phyloP scores from a whole-genome alignment of 2,888 invertebrate genomes.

The Dicyrtomina minuta region DNA sequence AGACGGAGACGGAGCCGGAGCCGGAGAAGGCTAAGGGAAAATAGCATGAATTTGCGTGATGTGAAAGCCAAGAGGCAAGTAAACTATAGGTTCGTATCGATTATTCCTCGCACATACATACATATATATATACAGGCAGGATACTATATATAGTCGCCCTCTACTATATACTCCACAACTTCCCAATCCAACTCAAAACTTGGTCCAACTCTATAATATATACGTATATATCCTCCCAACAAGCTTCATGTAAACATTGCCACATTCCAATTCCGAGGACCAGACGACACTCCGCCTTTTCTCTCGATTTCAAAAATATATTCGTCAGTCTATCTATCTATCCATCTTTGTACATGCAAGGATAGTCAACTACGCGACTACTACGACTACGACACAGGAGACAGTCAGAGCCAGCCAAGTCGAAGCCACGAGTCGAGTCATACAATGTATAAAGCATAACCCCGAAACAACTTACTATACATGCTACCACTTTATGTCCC shows the following conservation, averaged over 20 bases:
- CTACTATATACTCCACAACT: not conserved
- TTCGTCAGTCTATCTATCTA: slow-evolving; percentile 11
- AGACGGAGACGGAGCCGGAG: not conserved
- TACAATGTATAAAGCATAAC: too few species aligned
- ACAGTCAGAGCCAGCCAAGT: too few species aligned
- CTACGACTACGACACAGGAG: too few species aligned
- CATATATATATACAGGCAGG: too few species aligned
- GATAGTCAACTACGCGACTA: too few species aligned
- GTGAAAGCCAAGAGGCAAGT: slow-evolving; percentile 39
- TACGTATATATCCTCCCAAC: slow-evolving; percentile 1
- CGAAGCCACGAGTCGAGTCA: too few species aligned
- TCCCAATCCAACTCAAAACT: not conserved
- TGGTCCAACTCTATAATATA: slow-evolving; percentile 2
- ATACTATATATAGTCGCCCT: slow-evolving; percentile 14
- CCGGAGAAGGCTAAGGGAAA: not conserved
- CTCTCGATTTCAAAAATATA: not conserved
- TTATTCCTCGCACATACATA: slow-evolving; percentile 23
- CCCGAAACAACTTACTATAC: not conserved
- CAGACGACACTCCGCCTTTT: slow-evolving; percentile 32
- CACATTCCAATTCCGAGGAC: slow-evolving; percentile 32
- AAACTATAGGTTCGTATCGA: slow-evolving; percentile 30
- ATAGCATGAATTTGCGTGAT: slow-evolving; percentile 39
- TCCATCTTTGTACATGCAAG: not conserved
- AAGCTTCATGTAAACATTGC: slow-evolving; percentile 21
- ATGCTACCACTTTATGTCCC: slow-evolving; percentile 15